A percentile compares a stretch with the other conserved stretches of the same genome.
Evolutionary conservation across 2,113 vertebrate species (phyloP).

Genomic region (Condylura cristata): DNA sequence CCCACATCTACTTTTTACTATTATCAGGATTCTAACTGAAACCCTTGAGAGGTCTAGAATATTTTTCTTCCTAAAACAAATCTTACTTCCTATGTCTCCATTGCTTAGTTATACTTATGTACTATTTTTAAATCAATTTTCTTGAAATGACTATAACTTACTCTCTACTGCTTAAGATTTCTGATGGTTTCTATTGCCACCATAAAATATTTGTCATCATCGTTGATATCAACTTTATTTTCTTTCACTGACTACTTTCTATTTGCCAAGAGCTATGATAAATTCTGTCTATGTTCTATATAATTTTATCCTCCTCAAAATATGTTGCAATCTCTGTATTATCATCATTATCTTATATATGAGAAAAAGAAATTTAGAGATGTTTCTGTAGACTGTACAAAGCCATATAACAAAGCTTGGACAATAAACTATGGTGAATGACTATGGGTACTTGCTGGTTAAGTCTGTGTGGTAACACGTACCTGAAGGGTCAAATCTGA

Average conservation of each 20-base stretch:
- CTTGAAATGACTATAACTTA: background rate
- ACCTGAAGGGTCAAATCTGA: no score
- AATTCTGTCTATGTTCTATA: background rate
- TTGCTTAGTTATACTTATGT: background rate
- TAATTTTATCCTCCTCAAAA: background rate
- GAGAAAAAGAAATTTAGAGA: background rate
- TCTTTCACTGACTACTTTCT: background rate
- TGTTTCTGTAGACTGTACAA: background rate
- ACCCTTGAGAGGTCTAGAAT: background rate
- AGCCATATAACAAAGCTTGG: background rate
- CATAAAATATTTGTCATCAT: background rate
- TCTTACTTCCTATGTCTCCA: background rate
- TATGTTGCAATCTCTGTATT: background rate
- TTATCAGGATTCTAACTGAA: background rate
- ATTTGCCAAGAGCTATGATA: background rate
- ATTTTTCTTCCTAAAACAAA: constrained; percentile 4
- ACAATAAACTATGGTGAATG: background rate
- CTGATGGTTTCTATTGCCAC: background rate
- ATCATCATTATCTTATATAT: background rate
- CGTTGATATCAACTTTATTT: background rate
- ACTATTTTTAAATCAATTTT: background rate
- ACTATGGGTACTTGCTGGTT: no score
- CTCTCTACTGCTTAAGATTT: background rate
- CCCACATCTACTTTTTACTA: background rate
- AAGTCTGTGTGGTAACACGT: no score